Evolutionary conservation across 2,888 invertebrate genomes (phyloP).

Genomic region (Cistogaster globosa): DNA sequence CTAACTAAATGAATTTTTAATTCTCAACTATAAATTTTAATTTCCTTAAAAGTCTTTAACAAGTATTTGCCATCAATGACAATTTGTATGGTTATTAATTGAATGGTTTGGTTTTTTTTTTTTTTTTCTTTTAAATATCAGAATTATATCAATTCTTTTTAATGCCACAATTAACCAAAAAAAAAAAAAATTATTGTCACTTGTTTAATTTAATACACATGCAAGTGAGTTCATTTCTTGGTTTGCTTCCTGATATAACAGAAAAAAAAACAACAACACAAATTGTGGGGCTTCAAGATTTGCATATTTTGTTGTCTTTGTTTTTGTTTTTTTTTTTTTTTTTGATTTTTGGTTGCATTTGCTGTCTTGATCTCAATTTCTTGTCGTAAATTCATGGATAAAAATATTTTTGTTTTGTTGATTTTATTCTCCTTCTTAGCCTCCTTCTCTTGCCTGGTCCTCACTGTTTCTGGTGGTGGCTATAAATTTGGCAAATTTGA

Average conservation of each 20-base stretch:
- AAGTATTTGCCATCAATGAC: conserved; percentile 39
- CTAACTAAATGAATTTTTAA: conserved; percentile 41
- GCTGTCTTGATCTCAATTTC: conserved; percentile 67
- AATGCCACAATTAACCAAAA: conserved; percentile 18
- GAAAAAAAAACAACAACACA: not conserved
- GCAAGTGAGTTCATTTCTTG: conserved; percentile 44
- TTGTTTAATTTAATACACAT: conserved; percentile 33
- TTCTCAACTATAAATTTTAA: conserved; percentile 44
- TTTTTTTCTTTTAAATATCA: conserved; percentile 7
- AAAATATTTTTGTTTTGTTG: conserved; percentile 57
- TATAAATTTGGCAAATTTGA: conserved; percentile 82
- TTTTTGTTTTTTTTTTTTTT: conserved; percentile 26
- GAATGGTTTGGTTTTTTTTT: not conserved
- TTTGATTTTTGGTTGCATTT: conserved; percentile 47
- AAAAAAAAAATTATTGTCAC: conserved; percentile 60
- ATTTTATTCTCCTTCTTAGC: conserved; percentile 1
- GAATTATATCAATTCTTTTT: conserved; percentile 43
- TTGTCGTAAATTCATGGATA: conserved; percentile 68
- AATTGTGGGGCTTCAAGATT: conserved; percentile 68
- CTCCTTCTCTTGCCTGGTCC: conserved; percentile 4
- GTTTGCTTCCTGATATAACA: conserved; percentile 33
- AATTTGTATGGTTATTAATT: conserved; percentile 34
- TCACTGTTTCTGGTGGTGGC: conserved; percentile 44
- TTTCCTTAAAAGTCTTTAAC: conserved; percentile 33
- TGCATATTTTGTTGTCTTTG: conserved; percentile 63